These are phyloP conservation scores for Andrena dorsata DNA, from an alignment of 2,888 invertebrate species.

Conservation along the genomic window DNA sequence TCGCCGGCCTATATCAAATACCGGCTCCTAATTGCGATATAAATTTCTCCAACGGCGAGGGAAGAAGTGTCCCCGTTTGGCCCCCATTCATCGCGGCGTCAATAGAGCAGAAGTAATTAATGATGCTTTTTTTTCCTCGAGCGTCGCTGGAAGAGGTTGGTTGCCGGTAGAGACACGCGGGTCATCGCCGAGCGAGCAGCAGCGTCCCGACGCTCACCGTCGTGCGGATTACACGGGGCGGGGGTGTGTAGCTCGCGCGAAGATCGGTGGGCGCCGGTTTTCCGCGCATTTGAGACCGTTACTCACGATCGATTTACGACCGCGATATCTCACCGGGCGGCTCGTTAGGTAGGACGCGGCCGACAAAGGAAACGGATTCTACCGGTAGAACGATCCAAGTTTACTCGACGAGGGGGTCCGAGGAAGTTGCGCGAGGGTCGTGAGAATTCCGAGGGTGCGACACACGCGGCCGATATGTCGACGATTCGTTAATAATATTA, in stretches of 20 bases:
- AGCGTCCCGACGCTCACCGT: conserved; percentile 24
- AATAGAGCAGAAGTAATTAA: conserved; percentile 63
- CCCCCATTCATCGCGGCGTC: conserved; percentile 49
- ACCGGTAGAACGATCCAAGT: conserved; percentile 61
- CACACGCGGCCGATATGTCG: conserved; percentile 60
- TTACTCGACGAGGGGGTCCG: conserved; percentile 48
- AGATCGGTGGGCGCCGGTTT: conserved; percentile 37
- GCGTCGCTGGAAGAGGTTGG: not conserved
- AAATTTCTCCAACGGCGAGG: conserved; percentile 31
- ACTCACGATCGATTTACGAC: conserved; percentile 77
- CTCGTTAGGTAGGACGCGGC: conserved; percentile 72
- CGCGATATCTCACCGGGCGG: conserved; percentile 68
- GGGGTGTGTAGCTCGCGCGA: conserved; percentile 12
- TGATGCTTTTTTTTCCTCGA: conserved; percentile 38
- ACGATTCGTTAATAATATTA: conserved; percentile 76
- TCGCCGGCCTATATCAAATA: conserved; percentile 33
- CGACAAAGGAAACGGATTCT: conserved; percentile 77
- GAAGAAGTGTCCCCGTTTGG: conserved; percentile 43
- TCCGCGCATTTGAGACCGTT: conserved; percentile 60
- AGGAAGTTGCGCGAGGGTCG: conserved; percentile 51
- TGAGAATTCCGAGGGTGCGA: conserved; percentile 59
- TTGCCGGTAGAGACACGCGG: conserved; percentile 4
- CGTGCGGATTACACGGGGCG: conserved; percentile 28
- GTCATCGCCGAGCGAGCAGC: conserved; percentile 6
- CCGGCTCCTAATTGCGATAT: conserved; percentile 54